These are phyloP conservation scores for Ostrea denselamellosa DNA, from an alignment of 1,140 invertebrate genomes.

Conservation along the genomic window DNA sequence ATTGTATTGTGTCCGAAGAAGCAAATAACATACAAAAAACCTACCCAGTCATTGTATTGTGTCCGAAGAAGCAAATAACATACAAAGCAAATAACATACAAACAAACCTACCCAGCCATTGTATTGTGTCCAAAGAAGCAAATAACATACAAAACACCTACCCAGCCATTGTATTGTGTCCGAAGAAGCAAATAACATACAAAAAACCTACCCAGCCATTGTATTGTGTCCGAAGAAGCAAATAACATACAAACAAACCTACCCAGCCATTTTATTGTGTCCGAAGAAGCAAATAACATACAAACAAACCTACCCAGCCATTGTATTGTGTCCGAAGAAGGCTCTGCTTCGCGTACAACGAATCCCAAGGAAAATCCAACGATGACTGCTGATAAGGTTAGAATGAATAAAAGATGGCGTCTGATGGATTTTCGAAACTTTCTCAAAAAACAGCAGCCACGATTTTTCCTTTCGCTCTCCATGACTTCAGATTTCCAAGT, in stretches of 20 bases:
- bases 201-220: conserved; percentile 22
- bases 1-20: not conserved
- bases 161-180: conserved; percentile 36
- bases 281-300: not conserved
- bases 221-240: not conserved
- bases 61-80: not conserved
- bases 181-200: not conserved
- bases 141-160: not conserved
- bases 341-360: not conserved
- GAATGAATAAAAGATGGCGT: conserved; percentile 24
- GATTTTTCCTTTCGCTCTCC: not conserved
- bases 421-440: not conserved
- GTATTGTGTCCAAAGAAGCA: not conserved
- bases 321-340: not conserved
- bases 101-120: conserved; percentile 21
- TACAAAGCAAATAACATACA: no score
- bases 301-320: conserved; percentile 13
- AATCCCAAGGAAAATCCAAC: conserved; percentile 14
- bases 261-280: conserved; percentile 38
- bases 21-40: not conserved
- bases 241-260: not conserved
- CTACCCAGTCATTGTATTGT: conserved; percentile 32
- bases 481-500: not conserved
- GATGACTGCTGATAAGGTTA: conserved; percentile 12
- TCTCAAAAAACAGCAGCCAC: not conserved